These are phyloP conservation scores for Centrocercus urophasianus DNA, from an alignment of 2,113 vertebrate genomes.

Conservation along the genomic window DNA sequence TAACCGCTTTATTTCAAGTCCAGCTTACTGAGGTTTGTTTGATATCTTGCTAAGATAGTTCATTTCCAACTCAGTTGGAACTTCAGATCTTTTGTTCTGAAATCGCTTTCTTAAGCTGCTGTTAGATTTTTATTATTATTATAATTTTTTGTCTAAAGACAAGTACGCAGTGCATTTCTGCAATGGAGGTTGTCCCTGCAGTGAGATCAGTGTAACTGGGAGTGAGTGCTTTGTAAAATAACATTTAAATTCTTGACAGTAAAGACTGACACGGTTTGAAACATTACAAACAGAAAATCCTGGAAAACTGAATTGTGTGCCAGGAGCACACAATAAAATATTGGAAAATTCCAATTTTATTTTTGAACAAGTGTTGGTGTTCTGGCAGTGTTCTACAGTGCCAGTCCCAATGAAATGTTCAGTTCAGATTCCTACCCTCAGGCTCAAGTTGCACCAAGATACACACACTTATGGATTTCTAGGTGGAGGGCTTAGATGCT, in stretches of 20 bases:
- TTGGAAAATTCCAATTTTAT: background rate
- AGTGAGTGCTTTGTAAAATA: background rate
- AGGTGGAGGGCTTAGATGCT: background rate
- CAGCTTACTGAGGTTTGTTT: conserved; percentile 36
- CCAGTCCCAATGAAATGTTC: background rate
- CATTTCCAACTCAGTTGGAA: conserved; percentile 13
- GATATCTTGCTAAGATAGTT: background rate
- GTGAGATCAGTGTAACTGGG: background rate
- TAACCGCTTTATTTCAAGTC: conserved; percentile 28
- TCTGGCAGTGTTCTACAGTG: background rate
- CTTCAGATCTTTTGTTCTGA: conserved; percentile 46
- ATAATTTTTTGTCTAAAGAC: background rate
- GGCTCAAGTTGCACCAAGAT: background rate
- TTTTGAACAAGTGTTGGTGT: background rate
- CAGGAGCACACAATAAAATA: background rate
- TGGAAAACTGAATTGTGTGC: background rate
- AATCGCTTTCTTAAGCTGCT: background rate
- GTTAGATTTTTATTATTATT: background rate
- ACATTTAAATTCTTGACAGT: background rate
- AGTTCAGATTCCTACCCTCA: background rate
- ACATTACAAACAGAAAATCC: background rate
- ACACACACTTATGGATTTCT: background rate
- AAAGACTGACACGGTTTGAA: background rate
- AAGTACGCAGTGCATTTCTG: background rate
- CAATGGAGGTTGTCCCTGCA: background rate